Conservation (phyloP, 2,888 invertebrate genomes). For the Troilus luridus region DNA sequence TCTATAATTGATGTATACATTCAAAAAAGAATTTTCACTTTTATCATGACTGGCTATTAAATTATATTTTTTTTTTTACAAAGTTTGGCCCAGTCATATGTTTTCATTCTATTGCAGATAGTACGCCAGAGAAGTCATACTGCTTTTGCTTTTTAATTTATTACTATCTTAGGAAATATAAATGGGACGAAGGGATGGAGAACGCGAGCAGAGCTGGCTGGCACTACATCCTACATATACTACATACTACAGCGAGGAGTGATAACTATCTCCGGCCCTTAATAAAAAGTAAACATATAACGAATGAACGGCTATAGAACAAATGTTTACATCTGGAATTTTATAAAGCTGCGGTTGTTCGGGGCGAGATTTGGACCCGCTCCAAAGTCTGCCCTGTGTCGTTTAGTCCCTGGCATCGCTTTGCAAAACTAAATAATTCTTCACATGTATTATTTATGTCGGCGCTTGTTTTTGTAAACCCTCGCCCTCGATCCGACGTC, state of each 20-base stretch:
- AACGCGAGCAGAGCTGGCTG: not conserved
- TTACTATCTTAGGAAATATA: slow-evolving; percentile 30
- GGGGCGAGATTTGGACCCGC: not conserved
- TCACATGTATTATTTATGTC: slow-evolving; percentile 46
- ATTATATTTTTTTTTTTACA: not conserved
- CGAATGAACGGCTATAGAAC: slow-evolving; percentile 41
- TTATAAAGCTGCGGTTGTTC: slow-evolving; percentile 45
- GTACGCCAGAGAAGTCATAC: not conserved
- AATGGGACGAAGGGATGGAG: not conserved
- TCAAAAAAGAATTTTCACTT: too few species aligned
- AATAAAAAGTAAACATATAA: slow-evolving; percentile 49
- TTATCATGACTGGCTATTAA: not conserved
- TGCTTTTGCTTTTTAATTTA: not conserved
- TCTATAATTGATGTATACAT: too few species aligned
- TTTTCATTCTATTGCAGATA: not conserved
- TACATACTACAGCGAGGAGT: not conserved
- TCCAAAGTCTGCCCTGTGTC: slow-evolving; percentile 1
- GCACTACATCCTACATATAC: not conserved
- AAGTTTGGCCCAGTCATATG: not conserved
- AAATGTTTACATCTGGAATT: slow-evolving; percentile 47
- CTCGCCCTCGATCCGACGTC: not conserved
- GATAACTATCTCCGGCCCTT: not conserved
- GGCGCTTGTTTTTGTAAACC: not conserved
- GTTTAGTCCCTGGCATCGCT: slow-evolving; percentile 43
- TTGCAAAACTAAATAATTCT: slow-evolving; percentile 41